Evolutionary conservation across 2,113 vertebrate genomes (phyloP), one percentile per base, ranked within the genome.

Genomic region (Solenodon paradoxus): DNA sequence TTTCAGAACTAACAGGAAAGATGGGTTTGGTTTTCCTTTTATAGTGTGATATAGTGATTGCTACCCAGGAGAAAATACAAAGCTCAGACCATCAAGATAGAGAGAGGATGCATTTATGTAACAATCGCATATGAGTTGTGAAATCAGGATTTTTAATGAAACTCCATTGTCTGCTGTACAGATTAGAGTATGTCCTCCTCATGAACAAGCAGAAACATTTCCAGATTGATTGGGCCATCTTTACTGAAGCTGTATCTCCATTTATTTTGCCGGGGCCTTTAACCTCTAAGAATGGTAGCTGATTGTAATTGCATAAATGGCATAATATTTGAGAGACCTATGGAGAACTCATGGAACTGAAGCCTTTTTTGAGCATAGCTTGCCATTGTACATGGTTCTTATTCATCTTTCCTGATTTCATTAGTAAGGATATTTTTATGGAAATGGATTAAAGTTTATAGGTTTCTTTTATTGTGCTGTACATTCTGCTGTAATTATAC

Each of bases 131-230:
- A 97, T 92, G 75, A 97, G 95, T 93, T 90, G 71, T 84, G 82
- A 97, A 97, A 98, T 96, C 86, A 95, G 95, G 97, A 82, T 97
- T 97, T 96, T 97, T 97, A 97, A 95, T 93, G 95, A 75, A 98
- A 89, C 91, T 69, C 57, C 88, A 93, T 95, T 98, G 96, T 95
- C 97, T 97, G 92, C 83, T 92, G 0, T 79, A 69, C 57, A 82
- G 81, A 20, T 35, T 86, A 93, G 84, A 93, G 22, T 40, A 53
- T 95, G 90, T 86, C 81, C 42, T 95, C 93, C 92, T 91, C 19
- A 9, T 26, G 96, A 94, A 96, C 75, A 95, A 95, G 96, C 82
- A 45, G 97, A 97, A 92, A 96, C 68, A 90, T 97, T 97, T 96
- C 94, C 72, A 35, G 91, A 79, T 83, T 98, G 96, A 97, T 97